Base-by-base conservation (phyloP, 2,888 invertebrate genomes). In the Cryptocephalus moraei region DNA sequence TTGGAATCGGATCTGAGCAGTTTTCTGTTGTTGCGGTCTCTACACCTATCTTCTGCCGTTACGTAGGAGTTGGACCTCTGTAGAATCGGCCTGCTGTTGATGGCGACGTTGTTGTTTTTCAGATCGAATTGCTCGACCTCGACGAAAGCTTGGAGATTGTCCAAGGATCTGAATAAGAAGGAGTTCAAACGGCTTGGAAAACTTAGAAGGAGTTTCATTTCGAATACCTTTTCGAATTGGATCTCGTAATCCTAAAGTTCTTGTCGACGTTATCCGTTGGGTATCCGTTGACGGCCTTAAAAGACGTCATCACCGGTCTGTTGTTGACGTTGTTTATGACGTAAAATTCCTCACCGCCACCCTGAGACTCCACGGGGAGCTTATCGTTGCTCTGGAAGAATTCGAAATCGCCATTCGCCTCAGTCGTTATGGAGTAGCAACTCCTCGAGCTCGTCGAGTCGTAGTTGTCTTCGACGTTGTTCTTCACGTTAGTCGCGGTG, bases 391-490 rank as follows among this genome's bases (percentile, higher is more conserved):
- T 70, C 55, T 75, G 75, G 55, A 73, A 79, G 62, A 77, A 80
- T 56, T 80, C 79, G 59, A 80, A 80, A 61, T 80, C 80, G 58
- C 79, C 77, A 57, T 79, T 80, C 31, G 80, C 80, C 51, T 78
- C 77, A 0, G 80, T 80, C 1, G 80, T 80, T 34, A 78, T 79
- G 8, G 79, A 79, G 52, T 73, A 76, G 39, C 74, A 74, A 56
- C 76, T 76, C 62, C 48, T 68, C 48, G 64, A 64, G 48, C 65
- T 66, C 44, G 63, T 49, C 1, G 65, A 63, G 42, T 67, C 68
- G 52, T 61, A 69, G 33, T 72, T 71, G 32, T 57, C 51, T 39
- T 47, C 50, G 14, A 67, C 51, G 42, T 69, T 66, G 34, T 69
- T 48, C n/a, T 36, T 36, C 4, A 2, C 11, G 44, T 36, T 49